A percentile compares a stretch with the other conserved stretches of the same genome.
phyloP scores from a whole-genome alignment of 2,888 invertebrate species.

The Myopa testacea region DNA sequence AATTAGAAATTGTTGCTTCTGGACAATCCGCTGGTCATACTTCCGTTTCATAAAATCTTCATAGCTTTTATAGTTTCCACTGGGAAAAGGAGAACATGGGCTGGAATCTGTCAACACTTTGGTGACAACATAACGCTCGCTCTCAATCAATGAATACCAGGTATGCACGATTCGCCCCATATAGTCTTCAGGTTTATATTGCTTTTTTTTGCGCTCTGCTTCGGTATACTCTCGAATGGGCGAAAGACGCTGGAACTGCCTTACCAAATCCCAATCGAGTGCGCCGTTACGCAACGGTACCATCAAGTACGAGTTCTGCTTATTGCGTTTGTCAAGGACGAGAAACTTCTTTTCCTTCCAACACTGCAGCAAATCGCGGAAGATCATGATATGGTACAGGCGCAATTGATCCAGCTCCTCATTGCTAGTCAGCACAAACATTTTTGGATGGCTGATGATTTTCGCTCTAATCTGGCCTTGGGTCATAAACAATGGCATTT shows the following conservation, averaged over 20 bases:
- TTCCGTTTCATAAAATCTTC: too few relatives aligned
- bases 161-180: slow-evolving; percentile 84
- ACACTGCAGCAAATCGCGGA: slow-evolving; percentile 75
- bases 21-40: too few relatives aligned
- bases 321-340: slow-evolving; percentile 70
- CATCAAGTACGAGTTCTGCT: slow-evolving; percentile 71
- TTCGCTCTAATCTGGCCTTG: slow-evolving; percentile 71
- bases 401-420: slow-evolving; percentile 71
- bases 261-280: slow-evolving; percentile 75
- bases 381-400: slow-evolving; percentile 81
- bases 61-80: too few relatives aligned
- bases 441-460: slow-evolving; percentile 70
- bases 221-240: slow-evolving; percentile 66
- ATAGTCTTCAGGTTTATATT: slow-evolving; percentile 74
- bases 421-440: slow-evolving; percentile 68
- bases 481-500: slow-evolving; percentile 81
- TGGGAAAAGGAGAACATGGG: too few relatives aligned
- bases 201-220: slow-evolving; percentile 70
- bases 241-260: slow-evolving; percentile 68
- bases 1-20: too few relatives aligned
- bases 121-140: too few relatives aligned
- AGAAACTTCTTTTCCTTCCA: slow-evolving; percentile 72
- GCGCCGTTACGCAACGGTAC: slow-evolving; percentile 68
- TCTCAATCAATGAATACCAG: slow-evolving; percentile 87
- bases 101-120: too few relatives aligned